Evolutionary conservation across 1,140 invertebrate genomes (phyloP).

Genomic region (Cyclina sinensis): DNA sequence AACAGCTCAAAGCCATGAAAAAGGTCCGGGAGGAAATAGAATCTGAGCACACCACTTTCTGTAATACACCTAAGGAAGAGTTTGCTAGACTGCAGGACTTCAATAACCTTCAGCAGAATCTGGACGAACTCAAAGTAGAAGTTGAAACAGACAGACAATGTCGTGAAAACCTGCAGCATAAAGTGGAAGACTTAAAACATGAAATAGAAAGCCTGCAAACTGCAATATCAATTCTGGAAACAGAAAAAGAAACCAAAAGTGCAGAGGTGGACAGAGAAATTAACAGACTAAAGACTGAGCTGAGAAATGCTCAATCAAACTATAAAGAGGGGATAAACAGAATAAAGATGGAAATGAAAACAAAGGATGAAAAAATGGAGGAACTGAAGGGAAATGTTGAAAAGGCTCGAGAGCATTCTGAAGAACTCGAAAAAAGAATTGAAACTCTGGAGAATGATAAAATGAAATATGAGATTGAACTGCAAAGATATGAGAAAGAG

Average conservation of each 20-base stretch:
- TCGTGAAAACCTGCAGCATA: slow-evolving; percentile 37
- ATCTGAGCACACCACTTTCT: slow-evolving; percentile 51
- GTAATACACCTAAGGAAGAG: slow-evolving; percentile 56
- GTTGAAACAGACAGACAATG: slow-evolving; percentile 40
- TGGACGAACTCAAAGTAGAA: slow-evolving; percentile 54
- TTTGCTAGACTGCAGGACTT: slow-evolving; percentile 57
- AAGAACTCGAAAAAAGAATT: slow-evolving; percentile 52
- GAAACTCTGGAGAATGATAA: slow-evolving; percentile 56
- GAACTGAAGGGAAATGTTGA: slow-evolving; percentile 25
- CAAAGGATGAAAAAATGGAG: slow-evolving; percentile 31
- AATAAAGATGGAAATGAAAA: slow-evolving; percentile 33
- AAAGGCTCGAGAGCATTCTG: not conserved
- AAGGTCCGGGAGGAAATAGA: slow-evolving; percentile 56
- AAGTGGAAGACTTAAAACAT: slow-evolving; percentile 59
- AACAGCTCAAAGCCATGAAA: slow-evolving; percentile 57
- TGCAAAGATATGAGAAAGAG: slow-evolving; percentile 59
- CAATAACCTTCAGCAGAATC: slow-evolving; percentile 51
- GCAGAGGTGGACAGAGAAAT: slow-evolving; percentile 49
- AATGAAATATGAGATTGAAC: slow-evolving; percentile 28
- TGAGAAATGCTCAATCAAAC: slow-evolving; percentile 40
- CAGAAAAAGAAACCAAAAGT: slow-evolving; percentile 49
- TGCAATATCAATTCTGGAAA: slow-evolving; percentile 24
- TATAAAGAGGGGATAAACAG: slow-evolving; percentile 37
- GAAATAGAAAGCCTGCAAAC: slow-evolving; percentile 48
- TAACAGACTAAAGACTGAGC: slow-evolving; percentile 37